Conservation (phyloP, 2,797 vertebrate genomes). For the Gobio occitaniae region DNA sequence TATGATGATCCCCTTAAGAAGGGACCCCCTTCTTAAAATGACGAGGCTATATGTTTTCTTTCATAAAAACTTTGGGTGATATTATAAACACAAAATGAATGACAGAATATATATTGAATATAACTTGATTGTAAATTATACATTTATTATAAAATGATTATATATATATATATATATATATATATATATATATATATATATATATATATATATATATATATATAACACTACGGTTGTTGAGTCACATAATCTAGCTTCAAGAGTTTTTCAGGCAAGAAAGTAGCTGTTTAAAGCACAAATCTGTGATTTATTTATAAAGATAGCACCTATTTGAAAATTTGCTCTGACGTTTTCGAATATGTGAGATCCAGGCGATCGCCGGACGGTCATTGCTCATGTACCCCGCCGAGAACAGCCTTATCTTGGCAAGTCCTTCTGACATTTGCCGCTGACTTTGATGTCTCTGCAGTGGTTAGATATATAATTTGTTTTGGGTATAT, state of each 20-base stretch:
- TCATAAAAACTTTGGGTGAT: neutral
- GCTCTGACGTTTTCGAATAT: neutral
- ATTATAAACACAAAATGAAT: no score
- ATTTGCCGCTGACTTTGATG: neutral
- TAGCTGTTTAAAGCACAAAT: no score
- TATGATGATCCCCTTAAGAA: neutral
- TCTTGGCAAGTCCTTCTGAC: neutral
- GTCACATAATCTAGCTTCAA: neutral
- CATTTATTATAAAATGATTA: no score
- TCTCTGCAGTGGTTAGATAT: neutral
- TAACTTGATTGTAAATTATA: no score
- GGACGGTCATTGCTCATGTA: neutral
- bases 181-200: no score
- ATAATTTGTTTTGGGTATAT: neutral
- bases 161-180: no score
- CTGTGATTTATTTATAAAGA: neutral
- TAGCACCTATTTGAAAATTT: neutral
- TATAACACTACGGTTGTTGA: no score
- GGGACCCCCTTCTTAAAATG: neutral
- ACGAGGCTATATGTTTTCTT: neutral
- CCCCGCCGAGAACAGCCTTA: neutral
- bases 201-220: no score
- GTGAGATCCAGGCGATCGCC: neutral
- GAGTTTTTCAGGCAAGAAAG: no score
- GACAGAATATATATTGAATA: no score